Evolutionary conservation across 2,888 invertebrate genomes (phyloP).

Genomic region (Escarpia spicata): DNA sequence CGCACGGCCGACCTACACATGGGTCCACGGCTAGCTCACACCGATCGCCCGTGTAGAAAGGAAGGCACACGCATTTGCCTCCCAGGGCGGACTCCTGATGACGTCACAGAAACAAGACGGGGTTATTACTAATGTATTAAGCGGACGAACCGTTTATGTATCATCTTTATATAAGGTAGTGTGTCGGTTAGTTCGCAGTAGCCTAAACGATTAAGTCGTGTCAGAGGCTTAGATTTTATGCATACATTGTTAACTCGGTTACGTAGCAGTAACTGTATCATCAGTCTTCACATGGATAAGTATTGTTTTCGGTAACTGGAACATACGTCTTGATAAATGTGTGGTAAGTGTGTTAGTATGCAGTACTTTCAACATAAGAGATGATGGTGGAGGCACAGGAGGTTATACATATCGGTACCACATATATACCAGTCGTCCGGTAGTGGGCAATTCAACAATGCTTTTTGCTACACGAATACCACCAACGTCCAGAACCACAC

Average conservation of each 20-base stretch:
- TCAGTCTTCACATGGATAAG: too few relatives aligned
- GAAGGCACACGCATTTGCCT: neutral
- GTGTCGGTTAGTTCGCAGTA: neutral
- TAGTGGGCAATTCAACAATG: too few relatives aligned
- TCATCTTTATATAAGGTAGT: neutral
- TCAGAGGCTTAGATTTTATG: too few relatives aligned
- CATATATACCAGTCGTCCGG: too few relatives aligned
- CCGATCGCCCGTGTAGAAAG: neutral
- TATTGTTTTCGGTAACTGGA: too few relatives aligned
- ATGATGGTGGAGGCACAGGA: too few relatives aligned
- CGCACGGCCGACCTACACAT: neutral
- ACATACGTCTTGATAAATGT: neutral
- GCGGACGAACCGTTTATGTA: neutral
- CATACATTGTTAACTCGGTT: too few relatives aligned
- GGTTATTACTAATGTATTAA: neutral
- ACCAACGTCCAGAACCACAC: too few relatives aligned
- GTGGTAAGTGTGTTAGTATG: neutral
- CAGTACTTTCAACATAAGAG: neutral
- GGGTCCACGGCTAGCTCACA: neutral
- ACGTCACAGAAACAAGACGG: neutral
- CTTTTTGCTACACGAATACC: too few relatives aligned
- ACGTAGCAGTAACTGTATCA: too few relatives aligned
- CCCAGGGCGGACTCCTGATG: neutral
- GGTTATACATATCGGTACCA: too few relatives aligned
- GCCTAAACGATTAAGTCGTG: too few relatives aligned